phyloP scores from a whole-genome alignment of 2,797 vertebrate species.

The Odontamblyopus lacepedii region DNA sequence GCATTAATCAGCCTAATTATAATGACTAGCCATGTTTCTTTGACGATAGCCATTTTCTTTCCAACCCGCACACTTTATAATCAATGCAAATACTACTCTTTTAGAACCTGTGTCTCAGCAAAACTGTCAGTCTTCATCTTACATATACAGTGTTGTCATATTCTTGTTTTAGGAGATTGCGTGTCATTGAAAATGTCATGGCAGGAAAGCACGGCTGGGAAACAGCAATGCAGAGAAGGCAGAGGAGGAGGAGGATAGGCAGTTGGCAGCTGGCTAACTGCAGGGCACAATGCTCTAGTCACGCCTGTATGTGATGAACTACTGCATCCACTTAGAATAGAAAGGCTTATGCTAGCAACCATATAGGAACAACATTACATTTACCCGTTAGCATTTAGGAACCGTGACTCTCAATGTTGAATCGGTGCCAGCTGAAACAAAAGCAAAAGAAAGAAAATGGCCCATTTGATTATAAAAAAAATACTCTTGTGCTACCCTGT shows the following conservation, averaged over 20 bases:
- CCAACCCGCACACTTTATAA: not conserved
- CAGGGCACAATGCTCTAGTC: slow-evolving; percentile 39
- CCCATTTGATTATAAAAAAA: not conserved
- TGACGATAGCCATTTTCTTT: not conserved
- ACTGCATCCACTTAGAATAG: slow-evolving; percentile 14
- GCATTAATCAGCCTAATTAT: not conserved
- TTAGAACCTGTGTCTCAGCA: not conserved
- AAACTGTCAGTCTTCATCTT: not conserved
- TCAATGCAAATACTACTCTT: not conserved
- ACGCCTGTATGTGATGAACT: slow-evolving; percentile 40
- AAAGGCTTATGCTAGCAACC: not conserved
- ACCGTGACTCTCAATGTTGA: not conserved
- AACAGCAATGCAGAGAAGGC: slow-evolving; percentile 16
- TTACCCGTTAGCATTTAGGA: slow-evolving; percentile 9
- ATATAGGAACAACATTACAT: not conserved
- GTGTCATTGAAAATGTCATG: slow-evolving; percentile 37
- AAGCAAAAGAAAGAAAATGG: slow-evolving; percentile 5
- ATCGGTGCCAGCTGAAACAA: slow-evolving; percentile 12
- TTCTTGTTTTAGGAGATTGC: slow-evolving; percentile 19
- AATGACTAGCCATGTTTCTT: not conserved
- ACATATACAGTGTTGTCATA: not conserved
- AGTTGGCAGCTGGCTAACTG: slow-evolving; percentile 60
- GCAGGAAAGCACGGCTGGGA: slow-evolving; percentile 23
- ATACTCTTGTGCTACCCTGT: slow-evolving; percentile 31
- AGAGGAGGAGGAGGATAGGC: slow-evolving; percentile 34